Conservation (phyloP, 2,113 vertebrate genomes). For the Plecotus auritus region DNA sequence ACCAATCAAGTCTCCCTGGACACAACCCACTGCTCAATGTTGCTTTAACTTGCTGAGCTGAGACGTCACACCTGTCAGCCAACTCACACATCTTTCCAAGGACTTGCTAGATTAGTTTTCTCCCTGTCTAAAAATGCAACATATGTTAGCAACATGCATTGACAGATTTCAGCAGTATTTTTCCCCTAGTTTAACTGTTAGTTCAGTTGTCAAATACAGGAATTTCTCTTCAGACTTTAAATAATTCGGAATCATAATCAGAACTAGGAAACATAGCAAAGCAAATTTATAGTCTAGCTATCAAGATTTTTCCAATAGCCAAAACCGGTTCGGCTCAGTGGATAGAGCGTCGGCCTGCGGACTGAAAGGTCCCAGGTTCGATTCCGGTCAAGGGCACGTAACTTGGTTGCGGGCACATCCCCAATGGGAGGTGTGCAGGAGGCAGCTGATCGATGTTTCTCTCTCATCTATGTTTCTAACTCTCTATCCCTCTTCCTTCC, state of each 20-base stretch:
- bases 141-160: slow-evolving; percentile 28
- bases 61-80: slow-evolving; percentile 35
- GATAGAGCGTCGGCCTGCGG: too few relatives aligned
- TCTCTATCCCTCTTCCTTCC: too few relatives aligned
- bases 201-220: slow-evolving; percentile 10
- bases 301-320: neutral
- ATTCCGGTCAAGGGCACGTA: too few relatives aligned
- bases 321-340: too few relatives aligned
- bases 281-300: neutral
- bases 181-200: neutral
- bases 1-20: slow-evolving; percentile 4
- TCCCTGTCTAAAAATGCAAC: slow-evolving; percentile 39
- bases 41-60: slow-evolving; percentile 2
- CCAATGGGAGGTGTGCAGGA: too few relatives aligned
- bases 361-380: too few relatives aligned
- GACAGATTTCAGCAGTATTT: slow-evolving; percentile 43
- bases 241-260: neutral
- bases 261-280: neutral
- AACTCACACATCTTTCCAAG: neutral
- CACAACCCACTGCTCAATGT: neutral
- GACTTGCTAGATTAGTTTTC: neutral
- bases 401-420: too few relatives aligned
- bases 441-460: too few relatives aligned
- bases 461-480: too few relatives aligned
- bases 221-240: slow-evolving; percentile 17